Conservation (phyloP, 1,140 invertebrate genomes). For the Parapsyche elsis region DNA sequence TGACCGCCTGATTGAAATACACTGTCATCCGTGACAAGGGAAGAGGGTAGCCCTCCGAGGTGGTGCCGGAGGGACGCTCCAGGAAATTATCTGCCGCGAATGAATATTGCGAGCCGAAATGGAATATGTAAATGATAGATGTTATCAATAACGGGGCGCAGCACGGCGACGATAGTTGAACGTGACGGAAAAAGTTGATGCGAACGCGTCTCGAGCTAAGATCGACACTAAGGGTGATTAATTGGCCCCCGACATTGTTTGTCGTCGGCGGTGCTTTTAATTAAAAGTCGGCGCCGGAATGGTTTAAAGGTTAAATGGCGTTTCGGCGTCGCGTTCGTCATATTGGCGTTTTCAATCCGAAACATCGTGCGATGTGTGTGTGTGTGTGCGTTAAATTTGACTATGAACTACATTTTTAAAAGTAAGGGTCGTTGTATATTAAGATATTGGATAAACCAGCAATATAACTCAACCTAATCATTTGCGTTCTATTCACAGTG, state of each 20-base stretch:
- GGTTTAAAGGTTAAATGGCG: too few species aligned
- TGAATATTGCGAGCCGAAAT: conserved; percentile 49
- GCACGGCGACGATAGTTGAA: conserved; percentile 34
- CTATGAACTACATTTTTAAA: too few species aligned
- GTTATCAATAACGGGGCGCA: conserved; percentile 38
- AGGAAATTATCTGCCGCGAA: conserved; percentile 53
- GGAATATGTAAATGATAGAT: conserved; percentile 50
- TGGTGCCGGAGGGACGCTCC: conserved; percentile 2
- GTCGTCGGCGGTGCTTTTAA: conserved; percentile 6
- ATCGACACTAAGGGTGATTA: conserved; percentile 43
- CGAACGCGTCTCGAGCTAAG: conserved; percentile 13
- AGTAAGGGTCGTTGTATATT: too few species aligned
- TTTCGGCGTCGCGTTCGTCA: too few species aligned
- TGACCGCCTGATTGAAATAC: conserved; percentile 55
- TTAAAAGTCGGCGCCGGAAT: neutral
- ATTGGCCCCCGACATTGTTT: conserved; percentile 10
- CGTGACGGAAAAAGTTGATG: conserved; percentile 33
- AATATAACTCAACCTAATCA: too few species aligned
- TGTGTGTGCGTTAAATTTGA: too few species aligned
- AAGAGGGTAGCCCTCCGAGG: conserved; percentile 30
- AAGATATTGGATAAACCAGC: too few species aligned
- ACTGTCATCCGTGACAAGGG: conserved; percentile 53
- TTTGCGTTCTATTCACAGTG: too few species aligned
- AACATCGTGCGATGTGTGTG: too few species aligned
- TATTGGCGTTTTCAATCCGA: too few species aligned